A percentile compares a stretch with the other conserved stretches of the same genome.
Evolutionary conservation across 2,797 vertebrate species (phyloP).

Genomic region (Myotis daubentonii): DNA sequence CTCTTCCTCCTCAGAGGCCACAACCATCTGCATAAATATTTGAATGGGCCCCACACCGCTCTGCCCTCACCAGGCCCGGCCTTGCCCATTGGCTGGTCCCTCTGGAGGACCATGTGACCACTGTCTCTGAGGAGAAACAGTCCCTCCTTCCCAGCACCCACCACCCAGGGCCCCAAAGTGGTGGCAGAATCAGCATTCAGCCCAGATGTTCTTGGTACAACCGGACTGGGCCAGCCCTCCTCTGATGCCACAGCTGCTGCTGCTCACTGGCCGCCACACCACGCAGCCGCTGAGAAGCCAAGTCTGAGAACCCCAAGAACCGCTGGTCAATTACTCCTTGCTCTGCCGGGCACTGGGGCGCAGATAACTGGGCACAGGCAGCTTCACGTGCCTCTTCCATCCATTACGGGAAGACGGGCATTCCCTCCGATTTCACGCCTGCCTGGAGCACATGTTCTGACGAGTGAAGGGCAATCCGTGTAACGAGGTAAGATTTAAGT

Average conservation of each 20-base stretch:
- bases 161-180: not conserved
- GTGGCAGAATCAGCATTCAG: no score
- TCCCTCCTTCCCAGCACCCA: not conserved
- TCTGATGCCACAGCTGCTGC: not conserved
- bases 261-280: not conserved
- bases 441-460: constrained; percentile 48
- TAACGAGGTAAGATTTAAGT: constrained; percentile 56
- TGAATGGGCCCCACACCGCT: not conserved
- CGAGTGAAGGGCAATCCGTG: constrained; percentile 10
- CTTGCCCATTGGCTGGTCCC: not conserved
- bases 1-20: not conserved
- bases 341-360: not conserved
- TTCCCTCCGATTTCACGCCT: constrained; percentile 64
- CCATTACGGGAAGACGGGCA: not conserved
- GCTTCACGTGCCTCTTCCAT: not conserved
- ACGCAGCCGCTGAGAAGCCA: not conserved
- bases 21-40: not conserved
- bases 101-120: not conserved
- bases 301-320: not conserved
- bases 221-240: not conserved
- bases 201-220: not conserved
- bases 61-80: not conserved
- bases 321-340: not conserved
- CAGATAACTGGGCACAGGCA: not conserved
- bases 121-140: not conserved